Conservation (phyloP, 1,140 invertebrate genomes). For the Drosophila repletoides region DNA sequence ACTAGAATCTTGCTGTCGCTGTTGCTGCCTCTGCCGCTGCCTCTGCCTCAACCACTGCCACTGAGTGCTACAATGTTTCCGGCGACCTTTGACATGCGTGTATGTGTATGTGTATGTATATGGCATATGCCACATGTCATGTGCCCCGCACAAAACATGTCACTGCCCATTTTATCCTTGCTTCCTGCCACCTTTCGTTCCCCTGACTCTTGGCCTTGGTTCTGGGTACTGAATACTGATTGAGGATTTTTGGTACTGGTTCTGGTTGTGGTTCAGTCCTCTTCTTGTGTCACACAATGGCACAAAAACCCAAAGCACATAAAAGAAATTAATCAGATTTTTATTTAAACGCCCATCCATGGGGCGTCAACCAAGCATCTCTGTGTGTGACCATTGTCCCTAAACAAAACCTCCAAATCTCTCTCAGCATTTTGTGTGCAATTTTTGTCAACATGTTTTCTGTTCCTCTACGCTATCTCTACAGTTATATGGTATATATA, state of each 20-base stretch:
- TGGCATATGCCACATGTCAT: slow-evolving; percentile 48
- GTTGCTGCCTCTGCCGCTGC: not conserved
- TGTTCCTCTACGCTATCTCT: not conserved
- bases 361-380: slow-evolving; percentile 25
- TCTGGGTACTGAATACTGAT: slow-evolving; percentile 17
- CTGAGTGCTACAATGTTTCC: slow-evolving; percentile 31
- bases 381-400: slow-evolving; percentile 62
- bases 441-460: slow-evolving; percentile 77
- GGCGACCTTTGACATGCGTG: slow-evolving; percentile 49
- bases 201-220: slow-evolving; percentile 6
- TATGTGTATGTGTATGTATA: slow-evolving; percentile 14
- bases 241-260: slow-evolving; percentile 13
- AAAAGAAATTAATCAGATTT: slow-evolving; percentile 80
- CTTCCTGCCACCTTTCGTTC: slow-evolving; percentile 66
- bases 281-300: slow-evolving; percentile 60
- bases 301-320: slow-evolving; percentile 65
- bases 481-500: slow-evolving; percentile 1
- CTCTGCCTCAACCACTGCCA: not conserved
- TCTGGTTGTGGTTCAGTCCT: slow-evolving; percentile 2
- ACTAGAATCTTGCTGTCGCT: slow-evolving; percentile 1
- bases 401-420: slow-evolving; percentile 45
- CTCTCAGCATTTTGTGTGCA: slow-evolving; percentile 55
- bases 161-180: slow-evolving; percentile 64
- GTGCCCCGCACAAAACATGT: slow-evolving; percentile 62
- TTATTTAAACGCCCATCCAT: slow-evolving; percentile 73